A percentile compares a stretch with the other conserved stretches of the same genome.
Conservation (phyloP, 2,888 invertebrate species). For the Masnerella sp. region DNA sequence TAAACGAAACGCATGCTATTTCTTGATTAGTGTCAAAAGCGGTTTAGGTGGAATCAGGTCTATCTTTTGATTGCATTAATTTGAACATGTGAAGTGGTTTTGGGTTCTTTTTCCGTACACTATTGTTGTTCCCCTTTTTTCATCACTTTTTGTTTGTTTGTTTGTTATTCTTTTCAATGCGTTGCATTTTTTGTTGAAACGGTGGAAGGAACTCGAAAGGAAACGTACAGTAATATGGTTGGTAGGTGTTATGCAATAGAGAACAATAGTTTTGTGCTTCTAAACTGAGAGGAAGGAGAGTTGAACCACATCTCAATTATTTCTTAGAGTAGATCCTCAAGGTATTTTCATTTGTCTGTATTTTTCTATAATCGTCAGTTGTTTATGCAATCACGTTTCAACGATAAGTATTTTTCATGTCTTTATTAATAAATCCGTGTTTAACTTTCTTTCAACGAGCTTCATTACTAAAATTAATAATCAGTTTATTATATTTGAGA, state of each 20-base stretch:
- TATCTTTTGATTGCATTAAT: constrained; percentile 54
- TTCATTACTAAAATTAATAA: constrained; percentile 42
- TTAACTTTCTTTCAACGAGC: constrained; percentile 49
- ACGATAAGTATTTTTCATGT: constrained; percentile 30
- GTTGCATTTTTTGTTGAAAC: constrained; percentile 60
- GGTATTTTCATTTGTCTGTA: constrained; percentile 48
- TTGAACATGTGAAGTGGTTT: constrained; percentile 51
- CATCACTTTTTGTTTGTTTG: constrained; percentile 32
- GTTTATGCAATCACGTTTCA: constrained; percentile 40
- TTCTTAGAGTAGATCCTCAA: constrained; percentile 55
- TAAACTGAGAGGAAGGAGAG: constrained; percentile 78
- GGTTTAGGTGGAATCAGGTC: constrained; percentile 50
- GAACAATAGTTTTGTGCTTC: constrained; percentile 66
- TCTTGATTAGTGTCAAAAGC: constrained; percentile 44
- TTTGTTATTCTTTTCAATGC: constrained; percentile 56
- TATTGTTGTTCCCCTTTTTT: constrained; percentile 31
- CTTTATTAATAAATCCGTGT: constrained; percentile 22
- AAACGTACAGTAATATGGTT: constrained; percentile 55
- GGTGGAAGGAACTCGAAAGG: constrained; percentile 65
- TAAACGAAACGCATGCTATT: constrained; percentile 55
- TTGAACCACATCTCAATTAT: constrained; percentile 68
- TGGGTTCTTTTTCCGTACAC: constrained; percentile 53
- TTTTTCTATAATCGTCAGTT: constrained; percentile 21
- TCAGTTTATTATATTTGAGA: constrained; percentile 49
- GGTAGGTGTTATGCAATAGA: constrained; percentile 65